Conservation (phyloP, 2,113 vertebrate genomes). For the Falcunculus frontatus region DNA sequence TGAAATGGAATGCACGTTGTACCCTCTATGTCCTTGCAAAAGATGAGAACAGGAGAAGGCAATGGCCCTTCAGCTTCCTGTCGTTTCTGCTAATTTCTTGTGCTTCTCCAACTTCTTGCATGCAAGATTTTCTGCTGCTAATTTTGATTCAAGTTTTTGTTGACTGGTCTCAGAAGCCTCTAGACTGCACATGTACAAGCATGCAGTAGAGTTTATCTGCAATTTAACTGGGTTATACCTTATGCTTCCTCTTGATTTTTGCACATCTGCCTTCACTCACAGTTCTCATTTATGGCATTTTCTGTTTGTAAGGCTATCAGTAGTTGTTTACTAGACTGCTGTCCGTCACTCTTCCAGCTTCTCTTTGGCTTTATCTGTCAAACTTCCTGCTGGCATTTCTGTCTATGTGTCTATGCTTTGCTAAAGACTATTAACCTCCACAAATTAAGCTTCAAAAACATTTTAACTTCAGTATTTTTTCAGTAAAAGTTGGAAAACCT, state of each 20-base stretch:
- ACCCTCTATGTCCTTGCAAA: not conserved
- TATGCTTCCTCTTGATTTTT: not conserved
- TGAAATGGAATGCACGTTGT: not conserved
- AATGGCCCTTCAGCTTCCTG: not conserved
- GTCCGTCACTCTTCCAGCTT: not conserved
- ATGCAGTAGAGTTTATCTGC: not conserved
- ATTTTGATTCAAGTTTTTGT: not conserved
- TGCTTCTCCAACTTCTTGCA: not conserved
- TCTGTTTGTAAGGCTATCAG: not conserved
- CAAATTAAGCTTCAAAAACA: not conserved
- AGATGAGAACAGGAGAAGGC: not conserved
- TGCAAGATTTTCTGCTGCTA: not conserved
- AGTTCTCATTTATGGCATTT: not conserved
- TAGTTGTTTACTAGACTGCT: not conserved
- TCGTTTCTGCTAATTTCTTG: not conserved
- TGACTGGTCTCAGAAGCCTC: not conserved
- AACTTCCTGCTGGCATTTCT: not conserved
- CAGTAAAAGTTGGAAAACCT: not conserved
- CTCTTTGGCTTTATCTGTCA: not conserved
- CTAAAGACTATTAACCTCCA: not conserved
- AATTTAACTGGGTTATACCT: not conserved
- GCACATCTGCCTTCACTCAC: not conserved
- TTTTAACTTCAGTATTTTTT: not conserved
- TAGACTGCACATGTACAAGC: not conserved
- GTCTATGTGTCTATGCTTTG: not conserved